phyloP scores from a whole-genome alignment of 2,797 vertebrate species.

The Sternarchorhynchus goeldii region DNA sequence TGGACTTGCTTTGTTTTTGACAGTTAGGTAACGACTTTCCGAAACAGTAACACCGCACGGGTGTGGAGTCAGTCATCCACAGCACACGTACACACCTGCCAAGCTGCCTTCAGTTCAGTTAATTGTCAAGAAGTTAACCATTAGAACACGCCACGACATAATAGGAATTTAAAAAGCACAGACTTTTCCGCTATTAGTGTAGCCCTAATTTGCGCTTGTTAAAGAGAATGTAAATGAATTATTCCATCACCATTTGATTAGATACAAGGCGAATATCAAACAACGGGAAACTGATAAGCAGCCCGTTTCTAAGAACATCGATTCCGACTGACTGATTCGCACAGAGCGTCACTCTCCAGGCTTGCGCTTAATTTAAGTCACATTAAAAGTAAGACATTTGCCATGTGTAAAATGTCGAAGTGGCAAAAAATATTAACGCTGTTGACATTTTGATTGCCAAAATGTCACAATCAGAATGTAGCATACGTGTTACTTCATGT shows the following conservation, averaged over 20 bases:
- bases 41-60: conserved; percentile 30
- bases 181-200: too few relatives aligned
- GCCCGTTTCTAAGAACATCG: conserved; percentile 41
- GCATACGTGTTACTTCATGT: too few relatives aligned
- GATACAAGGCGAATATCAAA: background rate
- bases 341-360: too few relatives aligned
- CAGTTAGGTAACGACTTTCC: conserved; percentile 35
- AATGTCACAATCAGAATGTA: too few relatives aligned
- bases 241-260: too few relatives aligned
- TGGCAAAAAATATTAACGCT: too few relatives aligned
- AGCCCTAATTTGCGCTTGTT: too few relatives aligned
- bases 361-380: too few relatives aligned
- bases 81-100: conserved; percentile 39
- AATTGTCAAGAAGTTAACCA: conserved; percentile 44
- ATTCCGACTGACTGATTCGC: conserved; percentile 30
- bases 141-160: conserved; percentile 53
- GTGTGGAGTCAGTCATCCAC: conserved; percentile 20
- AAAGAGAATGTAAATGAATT: background rate
- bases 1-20: conserved; percentile 31
- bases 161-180: conserved; percentile 41
- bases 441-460: too few relatives aligned
- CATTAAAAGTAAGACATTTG: too few relatives aligned
- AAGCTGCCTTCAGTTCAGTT: conserved; percentile 57
- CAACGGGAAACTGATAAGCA: conserved; percentile 15
- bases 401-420: too few relatives aligned